A percentile compares a stretch with the other conserved stretches of the same genome.
Conservation (phyloP, 2,888 invertebrate species). For the Matsumyia berberina region DNA sequence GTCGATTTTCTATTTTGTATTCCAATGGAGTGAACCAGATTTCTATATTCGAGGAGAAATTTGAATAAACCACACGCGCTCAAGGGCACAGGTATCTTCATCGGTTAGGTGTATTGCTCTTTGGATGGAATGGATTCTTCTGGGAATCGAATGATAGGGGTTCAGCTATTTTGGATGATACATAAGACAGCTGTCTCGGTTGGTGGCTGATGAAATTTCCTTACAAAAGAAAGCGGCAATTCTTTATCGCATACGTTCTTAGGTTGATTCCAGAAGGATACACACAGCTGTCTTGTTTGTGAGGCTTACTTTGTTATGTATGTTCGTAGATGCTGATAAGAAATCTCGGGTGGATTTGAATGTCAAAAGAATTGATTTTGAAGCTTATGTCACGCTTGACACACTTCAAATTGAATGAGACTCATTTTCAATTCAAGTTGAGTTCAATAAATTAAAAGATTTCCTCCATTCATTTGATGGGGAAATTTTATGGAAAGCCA, state of each 20-base stretch:
- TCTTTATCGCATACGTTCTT: neutral
- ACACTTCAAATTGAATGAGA: neutral
- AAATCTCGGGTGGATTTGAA: neutral
- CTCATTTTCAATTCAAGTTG: neutral
- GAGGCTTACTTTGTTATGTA: neutral
- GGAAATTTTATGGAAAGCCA: too few species aligned
- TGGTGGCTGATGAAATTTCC: slow-evolving; percentile 9
- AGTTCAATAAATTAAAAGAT: neutral
- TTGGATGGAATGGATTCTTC: neutral
- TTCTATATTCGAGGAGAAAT: slow-evolving; percentile 3
- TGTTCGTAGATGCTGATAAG: neutral
- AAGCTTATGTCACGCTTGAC: neutral
- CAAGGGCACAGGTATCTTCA: slow-evolving; percentile 26
- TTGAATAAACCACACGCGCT: slow-evolving; percentile 18
- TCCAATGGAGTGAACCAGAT: slow-evolving; percentile 12
- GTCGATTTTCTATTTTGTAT: slow-evolving; percentile 44
- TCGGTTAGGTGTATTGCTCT: neutral
- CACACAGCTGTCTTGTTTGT: neutral
- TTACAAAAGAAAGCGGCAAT: neutral
- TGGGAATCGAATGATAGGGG: neutral
- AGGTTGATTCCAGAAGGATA: neutral
- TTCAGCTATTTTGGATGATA: neutral
- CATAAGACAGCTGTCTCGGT: slow-evolving; percentile 4
- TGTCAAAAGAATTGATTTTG: neutral
- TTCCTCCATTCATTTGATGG: too few species aligned